Conservation (phyloP, 2,888 invertebrate species). For the Andrena marginata region DNA sequence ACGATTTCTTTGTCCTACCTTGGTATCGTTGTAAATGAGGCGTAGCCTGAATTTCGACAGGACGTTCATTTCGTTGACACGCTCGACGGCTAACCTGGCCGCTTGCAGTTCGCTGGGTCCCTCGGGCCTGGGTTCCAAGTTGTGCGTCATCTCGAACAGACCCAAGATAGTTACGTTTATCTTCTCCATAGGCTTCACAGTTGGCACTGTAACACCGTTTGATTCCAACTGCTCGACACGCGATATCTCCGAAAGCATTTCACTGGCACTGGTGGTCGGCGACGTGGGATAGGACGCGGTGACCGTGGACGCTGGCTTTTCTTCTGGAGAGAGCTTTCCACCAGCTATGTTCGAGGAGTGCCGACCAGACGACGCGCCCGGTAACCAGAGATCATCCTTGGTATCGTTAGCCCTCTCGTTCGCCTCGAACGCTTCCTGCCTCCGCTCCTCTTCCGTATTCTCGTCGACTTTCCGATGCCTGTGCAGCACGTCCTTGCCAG, state of each 20-base stretch:
- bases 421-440: slow-evolving; percentile 30
- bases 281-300: background rate
- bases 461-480: slow-evolving; percentile 68
- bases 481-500: slow-evolving; percentile 73
- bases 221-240: background rate
- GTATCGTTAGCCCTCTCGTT: slow-evolving; percentile 51
- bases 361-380: slow-evolving; percentile 53
- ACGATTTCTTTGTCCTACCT: slow-evolving; percentile 87
- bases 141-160: slow-evolving; percentile 91
- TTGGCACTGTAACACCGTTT: slow-evolving; percentile 39
- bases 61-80: slow-evolving; percentile 90
- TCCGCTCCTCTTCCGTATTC: slow-evolving; percentile 36
- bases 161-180: slow-evolving; percentile 90
- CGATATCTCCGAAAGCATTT: slow-evolving; percentile 13
- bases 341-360: slow-evolving; percentile 42
- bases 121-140: slow-evolving; percentile 88
- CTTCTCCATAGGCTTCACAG: slow-evolving; percentile 69
- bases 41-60: slow-evolving; percentile 91
- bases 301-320: slow-evolving; percentile 18
- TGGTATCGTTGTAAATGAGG: slow-evolving; percentile 93
- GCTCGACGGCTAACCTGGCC: slow-evolving; percentile 92
- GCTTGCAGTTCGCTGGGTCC: slow-evolving; percentile 92
- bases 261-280: slow-evolving; percentile 14
- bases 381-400: slow-evolving; percentile 49
- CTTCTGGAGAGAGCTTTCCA: slow-evolving; percentile 32